Evolutionary conservation across 2,113 vertebrate species (phyloP).

Genomic region (Melanotaenia duboulayi): DNA sequence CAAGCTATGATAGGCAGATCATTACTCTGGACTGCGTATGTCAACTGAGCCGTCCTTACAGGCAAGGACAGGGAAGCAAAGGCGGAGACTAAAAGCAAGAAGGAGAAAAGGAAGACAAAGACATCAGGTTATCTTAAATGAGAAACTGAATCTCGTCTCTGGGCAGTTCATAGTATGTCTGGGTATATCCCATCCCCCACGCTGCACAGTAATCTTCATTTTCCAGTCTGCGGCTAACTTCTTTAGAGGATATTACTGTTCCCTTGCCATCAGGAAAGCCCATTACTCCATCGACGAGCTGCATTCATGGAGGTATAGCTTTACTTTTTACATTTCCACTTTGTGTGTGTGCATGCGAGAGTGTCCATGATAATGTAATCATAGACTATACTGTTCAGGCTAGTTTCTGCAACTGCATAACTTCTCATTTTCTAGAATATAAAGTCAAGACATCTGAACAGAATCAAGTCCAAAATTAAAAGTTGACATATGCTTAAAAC

Average conservation of each 20-base stretch:
- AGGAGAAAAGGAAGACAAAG: conserved; percentile 23
- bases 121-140: conserved; percentile 49
- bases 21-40: conserved; percentile 54
- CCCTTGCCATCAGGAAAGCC: conserved; percentile 73
- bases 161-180: conserved; percentile 44
- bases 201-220: conserved; percentile 47
- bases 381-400: conserved; percentile 41
- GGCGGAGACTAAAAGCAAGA: conserved; percentile 9
- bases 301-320: conserved; percentile 65
- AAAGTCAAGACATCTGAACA: conserved; percentile 30
- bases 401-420: conserved; percentile 46
- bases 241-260: conserved; percentile 76
- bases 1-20: conserved; percentile 59
- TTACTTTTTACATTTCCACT: conserved; percentile 58
- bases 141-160: conserved; percentile 44
- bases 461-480: conserved; percentile 50
- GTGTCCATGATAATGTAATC: conserved; percentile 60
- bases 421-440: conserved; percentile 39
- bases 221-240: conserved; percentile 74
- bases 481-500: conserved; percentile 26
- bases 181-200: conserved; percentile 58
- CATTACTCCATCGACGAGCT: conserved; percentile 70
- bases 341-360: conserved; percentile 22
- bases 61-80: conserved; percentile 17
- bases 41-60: conserved; percentile 43